Conservation (phyloP, 2,888 invertebrate species). For the Oscheius sp. region DNA sequence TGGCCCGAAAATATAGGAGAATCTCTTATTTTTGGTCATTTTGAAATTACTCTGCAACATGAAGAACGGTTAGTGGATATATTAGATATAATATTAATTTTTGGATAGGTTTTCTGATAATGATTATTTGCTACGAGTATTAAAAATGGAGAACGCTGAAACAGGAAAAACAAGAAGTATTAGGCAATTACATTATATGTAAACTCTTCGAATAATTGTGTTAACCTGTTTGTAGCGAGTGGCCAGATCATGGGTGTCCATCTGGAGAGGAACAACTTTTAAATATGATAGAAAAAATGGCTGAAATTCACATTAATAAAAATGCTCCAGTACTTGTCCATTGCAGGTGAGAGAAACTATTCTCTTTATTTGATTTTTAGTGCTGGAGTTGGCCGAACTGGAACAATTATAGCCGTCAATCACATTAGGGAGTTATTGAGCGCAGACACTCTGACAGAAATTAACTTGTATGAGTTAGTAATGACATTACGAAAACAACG, state of each 20-base stretch:
- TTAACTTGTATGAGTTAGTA: constrained; percentile 58
- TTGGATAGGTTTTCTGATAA: constrained; percentile 41
- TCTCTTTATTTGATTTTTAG: constrained; percentile 35
- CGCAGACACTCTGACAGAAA: constrained; percentile 33
- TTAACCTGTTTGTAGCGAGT: constrained; percentile 48
- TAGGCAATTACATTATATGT: constrained; percentile 61
- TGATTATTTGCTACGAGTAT: constrained; percentile 50
- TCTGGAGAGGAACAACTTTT: constrained; percentile 57
- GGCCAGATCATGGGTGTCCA: constrained; percentile 68
- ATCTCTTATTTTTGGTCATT: constrained; percentile 48
- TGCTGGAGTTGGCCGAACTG: constrained; percentile 65
- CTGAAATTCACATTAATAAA: constrained; percentile 35
- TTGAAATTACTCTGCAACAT: constrained; percentile 49
- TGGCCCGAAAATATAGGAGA: constrained; percentile 54
- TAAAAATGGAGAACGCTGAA: constrained; percentile 47
- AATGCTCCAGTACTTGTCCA: constrained; percentile 58
- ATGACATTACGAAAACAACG: constrained; percentile 57
- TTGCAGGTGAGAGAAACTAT: constrained; percentile 64
- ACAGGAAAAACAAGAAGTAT: constrained; percentile 41
- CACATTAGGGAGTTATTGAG: constrained; percentile 55
- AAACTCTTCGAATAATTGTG: not conserved
- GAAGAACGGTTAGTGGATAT: constrained; percentile 40
- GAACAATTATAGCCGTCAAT: constrained; percentile 64
- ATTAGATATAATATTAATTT: not conserved
- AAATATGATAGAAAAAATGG: constrained; percentile 62